phyloP scores from a whole-genome alignment of 2,113 vertebrate species.

The Pogonocichla stellata region DNA sequence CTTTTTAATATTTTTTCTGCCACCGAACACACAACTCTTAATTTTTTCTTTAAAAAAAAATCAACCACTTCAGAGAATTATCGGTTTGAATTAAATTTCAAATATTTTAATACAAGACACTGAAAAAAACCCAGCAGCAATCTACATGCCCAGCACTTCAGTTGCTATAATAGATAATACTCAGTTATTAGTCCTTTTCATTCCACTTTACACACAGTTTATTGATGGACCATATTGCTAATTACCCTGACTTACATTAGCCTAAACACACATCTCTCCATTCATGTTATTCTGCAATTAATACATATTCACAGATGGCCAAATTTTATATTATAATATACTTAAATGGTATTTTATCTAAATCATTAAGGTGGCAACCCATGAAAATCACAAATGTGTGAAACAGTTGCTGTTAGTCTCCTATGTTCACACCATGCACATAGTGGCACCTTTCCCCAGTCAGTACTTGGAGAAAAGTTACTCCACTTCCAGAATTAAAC shows the following conservation, averaged over 20 bases:
- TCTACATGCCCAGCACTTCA: not conserved
- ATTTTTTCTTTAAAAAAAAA: not conserved
- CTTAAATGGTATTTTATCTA: not conserved
- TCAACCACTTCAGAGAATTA: not conserved
- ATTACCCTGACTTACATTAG: not conserved
- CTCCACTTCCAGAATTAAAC: rapidly evolving
- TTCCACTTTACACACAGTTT: not conserved
- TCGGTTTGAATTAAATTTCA: not conserved
- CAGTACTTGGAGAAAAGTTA: not conserved
- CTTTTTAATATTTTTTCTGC: not conserved
- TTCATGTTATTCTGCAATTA: not conserved
- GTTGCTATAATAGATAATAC: not conserved
- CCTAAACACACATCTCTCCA: not conserved
- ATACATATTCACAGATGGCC: not conserved
- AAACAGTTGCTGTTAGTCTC: not conserved
- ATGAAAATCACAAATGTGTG: not conserved
- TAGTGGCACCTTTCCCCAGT: not conserved
- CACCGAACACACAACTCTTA: not conserved
- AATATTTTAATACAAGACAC: not conserved
- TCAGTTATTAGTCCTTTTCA: not conserved
- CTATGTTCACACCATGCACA: not conserved
- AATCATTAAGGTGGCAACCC: not conserved
- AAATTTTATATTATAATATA: not conserved
- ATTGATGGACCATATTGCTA: not conserved
- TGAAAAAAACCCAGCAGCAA: not conserved